Evolutionary conservation across 2,797 vertebrate genomes (phyloP).

Genomic region (Remorina albescens): DNA sequence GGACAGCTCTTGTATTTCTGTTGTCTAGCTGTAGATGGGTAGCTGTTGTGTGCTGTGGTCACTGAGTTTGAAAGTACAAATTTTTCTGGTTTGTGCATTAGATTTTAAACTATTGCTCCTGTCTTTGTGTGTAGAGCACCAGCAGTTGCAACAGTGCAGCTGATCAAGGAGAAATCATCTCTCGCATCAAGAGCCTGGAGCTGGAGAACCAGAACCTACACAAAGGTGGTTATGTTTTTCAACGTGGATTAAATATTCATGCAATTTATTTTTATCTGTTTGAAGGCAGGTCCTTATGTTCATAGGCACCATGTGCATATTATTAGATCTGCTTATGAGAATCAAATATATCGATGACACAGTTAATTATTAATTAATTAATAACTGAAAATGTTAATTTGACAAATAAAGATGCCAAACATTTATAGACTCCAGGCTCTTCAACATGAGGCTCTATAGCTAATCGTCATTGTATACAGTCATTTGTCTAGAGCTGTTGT

Average conservation of each 20-base stretch:
- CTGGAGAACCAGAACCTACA: constrained; percentile 91
- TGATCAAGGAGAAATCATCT: constrained; percentile 88
- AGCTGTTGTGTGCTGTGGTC: constrained; percentile 38
- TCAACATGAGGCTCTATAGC: too few relatives aligned
- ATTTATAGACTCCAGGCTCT: not conserved
- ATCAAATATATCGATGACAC: not conserved
- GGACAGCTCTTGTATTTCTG: constrained; percentile 8
- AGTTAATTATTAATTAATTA: not conserved
- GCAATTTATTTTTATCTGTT: not conserved
- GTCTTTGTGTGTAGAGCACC: constrained; percentile 60
- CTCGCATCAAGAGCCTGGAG: constrained; percentile 90
- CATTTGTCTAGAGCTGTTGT: not conserved
- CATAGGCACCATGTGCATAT: not conserved
- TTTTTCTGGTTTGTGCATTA: not conserved
- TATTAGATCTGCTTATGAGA: not conserved
- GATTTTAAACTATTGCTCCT: not conserved
- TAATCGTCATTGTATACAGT: not conserved
- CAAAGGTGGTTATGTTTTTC: constrained; percentile 80
- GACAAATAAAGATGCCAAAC: not conserved
- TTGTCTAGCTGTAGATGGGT: constrained; percentile 20
- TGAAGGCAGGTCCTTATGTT: not conserved
- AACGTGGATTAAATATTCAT: not conserved
- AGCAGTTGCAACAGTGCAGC: constrained; percentile 67
- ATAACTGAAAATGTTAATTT: not conserved
- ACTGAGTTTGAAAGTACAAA: constrained; percentile 21